Evolutionary conservation across 2,888 invertebrate species (phyloP), one percentile per base, ranked within the genome.

Genomic region (Monochamus alternatus): DNA sequence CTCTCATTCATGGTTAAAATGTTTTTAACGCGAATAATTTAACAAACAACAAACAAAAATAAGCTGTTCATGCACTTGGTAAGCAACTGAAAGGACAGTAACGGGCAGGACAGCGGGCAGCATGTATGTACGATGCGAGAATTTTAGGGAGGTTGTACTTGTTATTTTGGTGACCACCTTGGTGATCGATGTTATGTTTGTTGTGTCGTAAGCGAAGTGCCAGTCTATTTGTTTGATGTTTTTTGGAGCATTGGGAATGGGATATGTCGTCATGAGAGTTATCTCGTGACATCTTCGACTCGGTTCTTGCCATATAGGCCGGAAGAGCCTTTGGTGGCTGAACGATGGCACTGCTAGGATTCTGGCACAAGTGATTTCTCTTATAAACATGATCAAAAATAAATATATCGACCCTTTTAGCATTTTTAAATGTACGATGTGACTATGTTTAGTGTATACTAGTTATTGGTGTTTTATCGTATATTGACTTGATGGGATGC

Each of bases 281-380:
- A 91, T 64, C 70, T 91, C 84, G 75, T 91, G 91, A 5, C 91
- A 91, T 73, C 88, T 85, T 64, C 85, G 81, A 0, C 88, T 87
- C 59, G 91, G 81, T 55, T 88, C 89, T 22, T 86, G 22, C 82
- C 89, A 88, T 22, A 91, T 82, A 5, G 88, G 87, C 44, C 87
- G 86, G 84, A 86, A 90, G 1, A 89, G 87, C 0, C 88, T 83
- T 83, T 91, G 91, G 76, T 91, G 91, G 78, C 91, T 91, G 75
- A 78, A 84, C 3, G 81, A 83, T 9, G 85, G 84, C 5, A 78
- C 73, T n/a, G 82, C 82, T 69, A 84, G 74, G 55, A 85, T 84
- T 68, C 76, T 77, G 14, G 82, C 81, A 68, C 74, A 66, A 8
- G 66, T 30, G 47, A 10, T 52, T 66, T 66, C 14, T 51, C 52